These are phyloP conservation scores for Aegypius monachus DNA, from an alignment of 2,113 vertebrate genomes.

Conservation along the genomic window DNA sequence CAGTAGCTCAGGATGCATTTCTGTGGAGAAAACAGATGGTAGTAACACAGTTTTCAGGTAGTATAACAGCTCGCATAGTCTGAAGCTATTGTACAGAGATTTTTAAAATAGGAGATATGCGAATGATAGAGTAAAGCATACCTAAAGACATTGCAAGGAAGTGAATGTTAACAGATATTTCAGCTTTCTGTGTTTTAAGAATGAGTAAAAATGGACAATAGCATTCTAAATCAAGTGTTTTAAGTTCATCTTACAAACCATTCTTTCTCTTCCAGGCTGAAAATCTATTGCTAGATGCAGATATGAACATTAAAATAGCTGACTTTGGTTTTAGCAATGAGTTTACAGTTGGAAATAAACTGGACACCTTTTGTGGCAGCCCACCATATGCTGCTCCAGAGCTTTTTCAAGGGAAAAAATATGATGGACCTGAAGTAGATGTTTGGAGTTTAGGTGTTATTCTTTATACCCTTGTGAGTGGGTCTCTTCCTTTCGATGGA, in stretches of 20 bases:
- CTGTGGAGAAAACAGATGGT: neutral
- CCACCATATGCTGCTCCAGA: slow-evolving; percentile 97
- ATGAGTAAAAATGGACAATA: neutral
- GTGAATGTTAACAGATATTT: neutral
- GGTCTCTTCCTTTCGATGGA: slow-evolving; percentile 96
- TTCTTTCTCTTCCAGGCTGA: slow-evolving; percentile 85
- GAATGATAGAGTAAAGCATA: neutral
- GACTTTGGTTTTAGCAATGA: slow-evolving; percentile 99
- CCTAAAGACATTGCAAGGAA: neutral
- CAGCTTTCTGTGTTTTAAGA: neutral
- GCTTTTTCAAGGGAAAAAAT: slow-evolving; percentile 98
- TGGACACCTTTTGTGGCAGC: slow-evolving; percentile 98
- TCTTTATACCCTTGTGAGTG: slow-evolving; percentile 96
- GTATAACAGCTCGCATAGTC: neutral
- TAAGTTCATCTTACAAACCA: slow-evolving; percentile 2
- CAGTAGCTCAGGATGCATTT: neutral
- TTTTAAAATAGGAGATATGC: neutral
- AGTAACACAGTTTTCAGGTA: neutral
- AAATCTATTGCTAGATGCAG: slow-evolving; percentile 95
- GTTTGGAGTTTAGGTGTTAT: slow-evolving; percentile 99
- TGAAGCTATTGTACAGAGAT: neutral
- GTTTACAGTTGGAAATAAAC: slow-evolving; percentile 95
- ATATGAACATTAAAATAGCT: slow-evolving; percentile 99
- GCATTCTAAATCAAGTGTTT: neutral
- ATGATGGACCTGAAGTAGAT: slow-evolving; percentile 96